Percentiles rank a stretch among this genome's conserved stretches.
Evolutionary conservation across 2,797 vertebrate genomes (phyloP).

Genomic region (Eulemur coronatus): DNA sequence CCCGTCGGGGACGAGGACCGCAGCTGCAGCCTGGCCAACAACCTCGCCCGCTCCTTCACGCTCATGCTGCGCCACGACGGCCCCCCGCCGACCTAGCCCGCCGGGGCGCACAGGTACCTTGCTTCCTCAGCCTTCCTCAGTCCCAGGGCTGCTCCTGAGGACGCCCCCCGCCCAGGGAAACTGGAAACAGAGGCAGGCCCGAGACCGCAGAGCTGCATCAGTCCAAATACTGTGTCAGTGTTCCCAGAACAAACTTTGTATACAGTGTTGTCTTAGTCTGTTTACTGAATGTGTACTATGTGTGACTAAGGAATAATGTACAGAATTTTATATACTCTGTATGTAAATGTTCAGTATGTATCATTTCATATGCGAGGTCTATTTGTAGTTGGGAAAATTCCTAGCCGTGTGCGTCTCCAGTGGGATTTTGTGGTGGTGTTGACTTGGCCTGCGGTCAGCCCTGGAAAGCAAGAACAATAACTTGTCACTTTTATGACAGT

Average conservation of each 20-base stretch:
- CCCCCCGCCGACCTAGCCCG: slow-evolving; percentile 91
- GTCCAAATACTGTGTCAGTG: background rate
- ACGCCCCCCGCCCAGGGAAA: background rate
- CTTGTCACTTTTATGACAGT: accelerated
- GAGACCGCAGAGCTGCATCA: background rate
- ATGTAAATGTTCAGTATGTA: background rate
- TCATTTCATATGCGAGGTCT: background rate
- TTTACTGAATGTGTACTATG: slow-evolving; percentile 64
- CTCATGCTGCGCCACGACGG: slow-evolving; percentile 92
- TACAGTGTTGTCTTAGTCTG: slow-evolving; percentile 61
- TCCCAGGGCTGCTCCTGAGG: slow-evolving; percentile 19
- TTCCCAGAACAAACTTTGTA: slow-evolving; percentile 71
- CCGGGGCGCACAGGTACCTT: accelerated
- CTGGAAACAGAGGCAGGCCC: slow-evolving; percentile 25
- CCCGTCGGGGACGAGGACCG: slow-evolving; percentile 87
- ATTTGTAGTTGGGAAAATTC: background rate
- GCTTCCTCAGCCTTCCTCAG: background rate
- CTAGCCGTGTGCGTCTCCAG: background rate
- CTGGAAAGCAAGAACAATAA: background rate
- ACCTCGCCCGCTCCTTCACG: slow-evolving; percentile 94
- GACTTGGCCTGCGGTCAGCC: slow-evolving; percentile 29
- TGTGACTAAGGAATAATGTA: background rate
- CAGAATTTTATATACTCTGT: background rate
- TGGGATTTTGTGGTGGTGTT: slow-evolving; percentile 28
- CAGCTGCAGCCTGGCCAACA: slow-evolving; percentile 94